phyloP scores from a whole-genome alignment of 2,888 invertebrate species.

The Scrobipalpa costella region DNA sequence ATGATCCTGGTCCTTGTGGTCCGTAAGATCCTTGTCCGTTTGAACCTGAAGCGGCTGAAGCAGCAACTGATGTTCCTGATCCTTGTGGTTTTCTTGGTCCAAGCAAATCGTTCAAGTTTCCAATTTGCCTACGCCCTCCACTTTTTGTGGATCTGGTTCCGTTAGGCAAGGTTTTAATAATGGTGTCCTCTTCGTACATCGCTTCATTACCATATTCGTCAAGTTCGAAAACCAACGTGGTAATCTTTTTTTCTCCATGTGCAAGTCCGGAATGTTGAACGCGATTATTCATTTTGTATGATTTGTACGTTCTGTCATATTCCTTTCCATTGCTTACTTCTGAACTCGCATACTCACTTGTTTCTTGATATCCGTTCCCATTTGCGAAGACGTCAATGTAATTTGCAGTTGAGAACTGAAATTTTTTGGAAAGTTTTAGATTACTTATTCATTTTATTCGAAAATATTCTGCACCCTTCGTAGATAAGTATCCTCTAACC shows the following conservation, averaged over 20 bases:
- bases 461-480: no score
- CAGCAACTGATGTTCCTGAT: conserved; percentile 9
- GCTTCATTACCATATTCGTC: conserved; percentile 51
- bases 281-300: not conserved
- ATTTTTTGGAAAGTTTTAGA: not conserved
- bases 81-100: conserved; percentile 25
- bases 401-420: no score
- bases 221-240: conserved; percentile 44
- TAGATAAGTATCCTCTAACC: no score
- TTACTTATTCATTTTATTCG: not conserved
- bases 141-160: not conserved
- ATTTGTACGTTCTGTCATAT: not conserved
- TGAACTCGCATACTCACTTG: not conserved
- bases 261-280: not conserved
- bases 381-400: no score
- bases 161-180: conserved; percentile 40
- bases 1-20: conserved; percentile 22
- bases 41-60: not conserved
- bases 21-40: conserved; percentile 14
- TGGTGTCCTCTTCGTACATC: conserved; percentile 56
- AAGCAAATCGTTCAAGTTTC: not conserved
- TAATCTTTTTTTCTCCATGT: conserved; percentile 44
- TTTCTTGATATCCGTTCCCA: no score
- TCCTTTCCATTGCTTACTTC: not conserved
- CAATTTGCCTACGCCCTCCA: conserved; percentile 8